These are phyloP conservation scores for Silurus lanzhouensis DNA, from an alignment of 2,797 vertebrate genomes.

Conservation along the genomic window DNA sequence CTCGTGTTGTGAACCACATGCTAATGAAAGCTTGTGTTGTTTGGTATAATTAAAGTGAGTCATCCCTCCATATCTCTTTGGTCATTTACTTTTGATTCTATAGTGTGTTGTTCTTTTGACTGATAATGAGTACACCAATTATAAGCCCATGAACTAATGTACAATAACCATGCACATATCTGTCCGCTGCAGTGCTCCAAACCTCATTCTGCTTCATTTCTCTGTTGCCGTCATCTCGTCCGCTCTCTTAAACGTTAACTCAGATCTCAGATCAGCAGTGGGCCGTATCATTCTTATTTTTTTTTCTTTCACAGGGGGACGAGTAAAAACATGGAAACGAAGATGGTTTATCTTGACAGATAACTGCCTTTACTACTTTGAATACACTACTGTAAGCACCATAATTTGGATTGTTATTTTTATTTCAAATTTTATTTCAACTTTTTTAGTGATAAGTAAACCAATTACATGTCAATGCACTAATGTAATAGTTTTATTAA, in stretches of 20 bases:
- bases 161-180: slow-evolving; percentile 32
- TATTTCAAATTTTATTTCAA: not conserved
- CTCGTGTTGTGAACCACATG: not conserved
- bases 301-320: slow-evolving; percentile 80
- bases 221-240: slow-evolving; percentile 27
- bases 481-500: not conserved
- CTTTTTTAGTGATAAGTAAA: not conserved
- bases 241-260: slow-evolving; percentile 28
- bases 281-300: not conserved
- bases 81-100: slow-evolving; percentile 16
- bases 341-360: slow-evolving; percentile 98
- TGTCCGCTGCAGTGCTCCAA: slow-evolving; percentile 46
- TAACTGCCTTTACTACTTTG: slow-evolving; percentile 92
- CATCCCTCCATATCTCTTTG: slow-evolving; percentile 7
- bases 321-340: slow-evolving; percentile 98
- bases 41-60: not conserved
- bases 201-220: slow-evolving; percentile 42
- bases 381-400: slow-evolving; percentile 89
- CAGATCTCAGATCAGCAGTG: not conserved
- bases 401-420: not conserved
- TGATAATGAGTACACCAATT: not conserved
- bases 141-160: slow-evolving; percentile 2
- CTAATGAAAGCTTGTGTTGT: not conserved
- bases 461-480: not conserved
- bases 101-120: not conserved